phyloP scores from a whole-genome alignment of 2,113 vertebrate genomes.

The Myiopsitta monachus region DNA sequence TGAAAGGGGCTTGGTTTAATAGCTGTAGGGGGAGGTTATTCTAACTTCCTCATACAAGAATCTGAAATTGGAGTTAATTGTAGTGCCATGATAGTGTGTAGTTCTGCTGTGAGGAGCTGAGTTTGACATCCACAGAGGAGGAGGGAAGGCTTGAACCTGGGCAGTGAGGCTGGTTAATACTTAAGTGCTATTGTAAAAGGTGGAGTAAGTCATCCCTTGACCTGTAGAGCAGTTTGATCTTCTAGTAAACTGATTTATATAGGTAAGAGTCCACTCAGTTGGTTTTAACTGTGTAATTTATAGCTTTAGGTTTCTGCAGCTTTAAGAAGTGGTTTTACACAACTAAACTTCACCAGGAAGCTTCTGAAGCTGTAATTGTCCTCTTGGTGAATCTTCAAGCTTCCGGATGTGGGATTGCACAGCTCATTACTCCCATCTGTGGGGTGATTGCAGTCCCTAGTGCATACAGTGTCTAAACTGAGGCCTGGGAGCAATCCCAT shows the following conservation, averaged over 20 bases:
- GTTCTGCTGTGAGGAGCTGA: not conserved
- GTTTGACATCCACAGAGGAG: not conserved
- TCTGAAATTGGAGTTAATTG: not conserved
- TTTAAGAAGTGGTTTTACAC: not conserved
- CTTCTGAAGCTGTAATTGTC: not conserved
- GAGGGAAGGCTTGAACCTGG: not conserved
- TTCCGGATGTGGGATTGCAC: not conserved
- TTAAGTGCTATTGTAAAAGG: not conserved
- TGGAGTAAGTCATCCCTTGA: not conserved
- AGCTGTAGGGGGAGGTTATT: not conserved
- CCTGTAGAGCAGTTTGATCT: not conserved
- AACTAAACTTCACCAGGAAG: not conserved
- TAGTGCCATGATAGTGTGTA: not conserved
- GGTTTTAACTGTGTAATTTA: not conserved
- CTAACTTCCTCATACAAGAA: fast-evolving
- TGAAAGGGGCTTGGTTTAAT: not conserved
- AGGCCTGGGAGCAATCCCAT: not conserved
- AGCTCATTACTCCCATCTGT: not conserved
- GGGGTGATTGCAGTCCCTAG: not conserved
- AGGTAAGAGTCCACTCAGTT: not conserved
- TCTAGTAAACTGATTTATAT: not conserved
- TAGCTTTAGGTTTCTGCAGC: not conserved
- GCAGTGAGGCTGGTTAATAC: not conserved
- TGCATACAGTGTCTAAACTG: not conserved
- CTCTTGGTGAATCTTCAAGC: not conserved